Evolutionary conservation across 53 echinoderm and acorn worm species (phyloP), one percentile per base, ranked within the genome.

Genomic region (Temnopleurus reevesii): DNA sequence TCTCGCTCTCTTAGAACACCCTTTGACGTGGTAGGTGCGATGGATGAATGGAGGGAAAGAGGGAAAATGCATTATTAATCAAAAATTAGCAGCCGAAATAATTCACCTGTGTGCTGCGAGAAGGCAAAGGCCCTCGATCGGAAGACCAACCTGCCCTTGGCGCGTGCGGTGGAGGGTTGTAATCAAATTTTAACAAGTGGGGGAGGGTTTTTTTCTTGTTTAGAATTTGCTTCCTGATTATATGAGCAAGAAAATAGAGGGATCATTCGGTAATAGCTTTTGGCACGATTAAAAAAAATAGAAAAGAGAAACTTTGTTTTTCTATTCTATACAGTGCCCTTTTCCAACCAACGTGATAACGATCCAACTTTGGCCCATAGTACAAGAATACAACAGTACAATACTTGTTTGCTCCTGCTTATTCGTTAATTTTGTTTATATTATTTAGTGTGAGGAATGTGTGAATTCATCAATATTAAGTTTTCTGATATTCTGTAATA

Each of bases 11-110:
- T 4, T 21, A 59, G 23, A 59, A 8, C 23, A 24, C 51, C 47
- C 80, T 29, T 34, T 36, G 36, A 19, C 36, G 18, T 3, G 18
- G 35, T 19, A 34, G 56, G 82, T 19, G 82, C 53, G 54, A 82
- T n/a, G 53, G 29, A 15, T 1, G 28, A 80, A 80, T 27, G 53
- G 31, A 18, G 5, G 26, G 46, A 76, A 46, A 81, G 53, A 23
- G 53, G n/a, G 19, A 56, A 83, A 83, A 83, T 60, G 61, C 60
- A 85, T 85, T 59, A 85, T 59, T 85, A 85, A 60, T 85, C 59
- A 85, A 60, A 83, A 85, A 83, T 83, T 60, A 85, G 85, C 59
- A 59, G 45, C 46, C 85, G 21, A 24, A 44, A 85, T 60, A 85
- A 85, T 85, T 59, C 85, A 85, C 85, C 85, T 85, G 85, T 85